These are phyloP conservation scores for Podilymbus podiceps DNA, from an alignment of 2,113 vertebrate species.

Conservation along the genomic window DNA sequence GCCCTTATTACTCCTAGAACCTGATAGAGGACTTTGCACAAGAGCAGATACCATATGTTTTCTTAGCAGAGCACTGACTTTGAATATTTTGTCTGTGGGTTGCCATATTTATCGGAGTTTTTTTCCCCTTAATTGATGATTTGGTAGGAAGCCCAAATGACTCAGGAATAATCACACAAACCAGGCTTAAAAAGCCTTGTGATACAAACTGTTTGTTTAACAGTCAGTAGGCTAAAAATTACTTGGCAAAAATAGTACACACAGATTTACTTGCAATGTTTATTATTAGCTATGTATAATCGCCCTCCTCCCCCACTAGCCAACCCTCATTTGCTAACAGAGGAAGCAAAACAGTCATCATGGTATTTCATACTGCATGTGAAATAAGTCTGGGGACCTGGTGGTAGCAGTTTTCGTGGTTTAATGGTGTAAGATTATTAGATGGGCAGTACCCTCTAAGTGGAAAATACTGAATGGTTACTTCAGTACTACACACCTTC, in stretches of 20 bases:
- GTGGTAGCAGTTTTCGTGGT: not conserved
- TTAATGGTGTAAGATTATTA: not conserved
- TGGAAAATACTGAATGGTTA: not conserved
- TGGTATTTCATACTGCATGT: not conserved
- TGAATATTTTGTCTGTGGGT: not conserved
- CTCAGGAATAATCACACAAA: not conserved
- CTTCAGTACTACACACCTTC: not conserved
- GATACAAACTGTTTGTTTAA: not conserved
- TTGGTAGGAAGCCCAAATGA: not conserved
- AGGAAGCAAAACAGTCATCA: not conserved
- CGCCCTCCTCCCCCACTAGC: too few species aligned
- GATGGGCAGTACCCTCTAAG: not conserved
- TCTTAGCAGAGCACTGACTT: not conserved
- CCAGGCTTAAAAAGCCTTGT: not conserved
- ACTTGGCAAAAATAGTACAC: not conserved
- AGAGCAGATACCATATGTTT: not conserved
- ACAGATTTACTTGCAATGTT: not conserved
- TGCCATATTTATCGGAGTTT: not conserved
- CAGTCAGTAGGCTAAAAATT: not conserved
- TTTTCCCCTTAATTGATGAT: not conserved
- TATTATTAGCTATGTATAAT: not conserved
- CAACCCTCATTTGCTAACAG: not conserved
- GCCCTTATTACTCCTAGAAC: not conserved
- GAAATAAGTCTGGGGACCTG: not conserved
- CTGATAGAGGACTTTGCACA: not conserved